These are phyloP conservation scores for Hanleya hanleyi DNA, from an alignment of 2,888 invertebrate species.

Conservation along the genomic window DNA sequence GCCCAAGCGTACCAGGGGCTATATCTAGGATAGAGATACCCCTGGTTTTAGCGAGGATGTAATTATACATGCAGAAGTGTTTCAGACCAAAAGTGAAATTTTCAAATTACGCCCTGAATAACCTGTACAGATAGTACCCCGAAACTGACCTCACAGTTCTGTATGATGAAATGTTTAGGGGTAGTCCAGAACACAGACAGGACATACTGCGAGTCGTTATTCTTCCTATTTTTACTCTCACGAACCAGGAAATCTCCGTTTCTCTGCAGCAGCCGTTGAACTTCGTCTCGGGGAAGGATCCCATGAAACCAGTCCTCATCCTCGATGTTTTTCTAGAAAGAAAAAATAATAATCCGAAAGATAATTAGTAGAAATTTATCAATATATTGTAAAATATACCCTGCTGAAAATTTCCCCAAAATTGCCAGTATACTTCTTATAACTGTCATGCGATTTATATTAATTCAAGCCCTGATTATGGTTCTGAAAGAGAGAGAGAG, in stretches of 20 bases:
- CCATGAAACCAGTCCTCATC: slow-evolving; percentile 98
- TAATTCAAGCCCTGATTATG: background rate
- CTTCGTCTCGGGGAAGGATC: slow-evolving; percentile 95
- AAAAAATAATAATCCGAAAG: background rate
- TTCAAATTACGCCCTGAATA: too few relatives aligned
- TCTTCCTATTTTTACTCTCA: slow-evolving; percentile 78
- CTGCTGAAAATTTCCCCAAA: too few relatives aligned
- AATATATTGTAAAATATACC: background rate
- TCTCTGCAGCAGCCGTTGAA: slow-evolving; percentile 89
- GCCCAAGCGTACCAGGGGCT: too few relatives aligned
- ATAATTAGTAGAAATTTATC: background rate
- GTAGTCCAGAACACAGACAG: slow-evolving; percentile 97
- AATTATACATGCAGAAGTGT: too few relatives aligned
- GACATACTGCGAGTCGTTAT: slow-evolving; percentile 85
- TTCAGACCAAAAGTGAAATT: too few relatives aligned
- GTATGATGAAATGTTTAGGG: slow-evolving; percentile 97
- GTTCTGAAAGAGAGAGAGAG: background rate
- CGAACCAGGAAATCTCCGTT: slow-evolving; percentile 96
- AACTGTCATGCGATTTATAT: too few relatives aligned
- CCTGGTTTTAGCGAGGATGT: too few relatives aligned
- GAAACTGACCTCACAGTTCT: slow-evolving; percentile 91
- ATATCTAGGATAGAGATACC: too few relatives aligned
- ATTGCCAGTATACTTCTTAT: too few relatives aligned
- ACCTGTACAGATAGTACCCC: too few relatives aligned
- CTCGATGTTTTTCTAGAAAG: slow-evolving; percentile 74